These are phyloP conservation scores for Andrena flavipes DNA, from an alignment of 2,888 invertebrate species.

Conservation along the genomic window DNA sequence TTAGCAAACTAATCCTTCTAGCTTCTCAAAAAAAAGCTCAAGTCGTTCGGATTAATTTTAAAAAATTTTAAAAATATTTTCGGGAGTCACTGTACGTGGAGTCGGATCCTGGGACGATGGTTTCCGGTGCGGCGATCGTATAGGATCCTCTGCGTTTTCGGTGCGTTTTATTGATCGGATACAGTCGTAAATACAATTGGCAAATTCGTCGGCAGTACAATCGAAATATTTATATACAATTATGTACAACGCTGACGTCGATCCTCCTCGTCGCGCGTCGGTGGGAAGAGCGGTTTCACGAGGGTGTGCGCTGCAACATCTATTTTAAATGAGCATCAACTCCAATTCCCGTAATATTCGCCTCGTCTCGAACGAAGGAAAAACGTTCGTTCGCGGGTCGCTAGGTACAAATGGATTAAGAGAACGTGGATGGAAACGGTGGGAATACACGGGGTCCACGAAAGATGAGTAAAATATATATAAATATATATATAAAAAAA, in stretches of 20 bases:
- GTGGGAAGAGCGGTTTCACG: constrained; percentile 29
- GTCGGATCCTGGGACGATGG: not conserved
- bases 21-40: no score
- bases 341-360: constrained; percentile 21
- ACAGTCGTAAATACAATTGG: constrained; percentile 82
- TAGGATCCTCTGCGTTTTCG: constrained; percentile 43
- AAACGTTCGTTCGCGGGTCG: constrained; percentile 7
- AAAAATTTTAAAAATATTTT: no score
- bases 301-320: constrained; percentile 56
- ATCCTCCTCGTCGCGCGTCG: constrained; percentile 32
- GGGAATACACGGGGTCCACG: constrained; percentile 13
- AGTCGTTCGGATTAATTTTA: no score
- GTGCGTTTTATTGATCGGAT: constrained; percentile 81
- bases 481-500: no score
- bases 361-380: constrained; percentile 13
- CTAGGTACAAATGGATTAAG: constrained; percentile 49
- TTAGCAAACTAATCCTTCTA: no score
- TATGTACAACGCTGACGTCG: constrained; percentile 77
- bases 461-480: not conserved
- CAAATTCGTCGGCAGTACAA: constrained; percentile 80
- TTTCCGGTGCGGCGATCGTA: not conserved
- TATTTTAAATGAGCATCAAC: constrained; percentile 37
- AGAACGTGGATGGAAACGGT: constrained; percentile 1
- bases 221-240: constrained; percentile 79
- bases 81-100: no score